Base-by-base conservation (phyloP, 2,113 vertebrate species). In the Pampusana beccarii region DNA sequence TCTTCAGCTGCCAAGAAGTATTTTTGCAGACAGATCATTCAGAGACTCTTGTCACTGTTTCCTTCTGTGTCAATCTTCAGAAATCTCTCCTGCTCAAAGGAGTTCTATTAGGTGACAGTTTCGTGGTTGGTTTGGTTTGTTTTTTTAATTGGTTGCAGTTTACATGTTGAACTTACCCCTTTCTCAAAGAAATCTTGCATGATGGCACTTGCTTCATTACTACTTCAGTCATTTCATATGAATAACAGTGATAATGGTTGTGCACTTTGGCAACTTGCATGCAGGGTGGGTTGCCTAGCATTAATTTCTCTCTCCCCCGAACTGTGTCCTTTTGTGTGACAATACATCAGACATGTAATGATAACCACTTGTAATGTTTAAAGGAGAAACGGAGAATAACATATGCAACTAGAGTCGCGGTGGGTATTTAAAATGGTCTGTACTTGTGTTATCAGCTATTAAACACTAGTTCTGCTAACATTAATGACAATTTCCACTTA, bases 381-480 rank as follows among this genome's bases (percentile, higher is more conserved):
- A 87, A 87, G 58, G 70, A 87, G 54, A 82, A 94, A 87, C 28
- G n/a, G 19, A 80, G 66, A 95, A 34, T 72, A 89, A 44, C 50
- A 23, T 48, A 51, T 4, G 73, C 54, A 82, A 8, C 25, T 87
- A 2, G 64, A 90, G 44, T 75, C 12, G 1, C 73, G 69, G 66
- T 40, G 73, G 73, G 66, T 85, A 42, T 94, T 95, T 75, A 24
- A 85, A 90, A 85, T 80, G n/a, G 15, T 40, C 66, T 78, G 21
- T 77, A 51, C 58, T 60, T 75, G 38, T 66, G 44, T 89, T 87
- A 91, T 80, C 84, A 90, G 62, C 62, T 88, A 36, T 79, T 81
- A 82, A 92, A 72, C 29, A 38, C 82, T 89, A 85, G 18, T 87
- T 87, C 78, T 87, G 40, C 70, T 96, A 90, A 73, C 18, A 36